phyloP scores from a whole-genome alignment of 2,888 invertebrate species.

The Eurytoma adleriae region DNA sequence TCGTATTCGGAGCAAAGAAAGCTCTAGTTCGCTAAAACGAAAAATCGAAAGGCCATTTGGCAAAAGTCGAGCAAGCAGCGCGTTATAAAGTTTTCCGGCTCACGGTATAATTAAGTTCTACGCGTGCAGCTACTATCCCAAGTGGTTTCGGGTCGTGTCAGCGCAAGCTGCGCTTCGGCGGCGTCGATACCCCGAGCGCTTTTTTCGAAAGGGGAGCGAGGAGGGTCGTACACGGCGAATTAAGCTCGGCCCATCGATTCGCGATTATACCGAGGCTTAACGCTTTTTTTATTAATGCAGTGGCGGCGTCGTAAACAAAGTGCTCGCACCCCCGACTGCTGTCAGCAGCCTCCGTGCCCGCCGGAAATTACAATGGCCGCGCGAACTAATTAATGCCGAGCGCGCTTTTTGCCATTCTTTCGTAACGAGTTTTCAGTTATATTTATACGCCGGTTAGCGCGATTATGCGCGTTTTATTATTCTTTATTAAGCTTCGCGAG shows the following conservation, averaged over 20 bases:
- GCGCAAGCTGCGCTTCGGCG: neutral
- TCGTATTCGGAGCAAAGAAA: too few relatives aligned
- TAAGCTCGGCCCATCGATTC: conserved; percentile 22
- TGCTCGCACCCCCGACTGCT: neutral
- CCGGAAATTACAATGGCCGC: conserved; percentile 47
- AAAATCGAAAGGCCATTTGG: too few relatives aligned
- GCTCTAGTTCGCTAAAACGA: too few relatives aligned
- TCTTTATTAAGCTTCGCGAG: conserved; percentile 1
- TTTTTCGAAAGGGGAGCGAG: neutral
- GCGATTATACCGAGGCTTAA: conserved; percentile 9
- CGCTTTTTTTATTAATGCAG: conserved; percentile 43
- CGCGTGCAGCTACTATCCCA: neutral
- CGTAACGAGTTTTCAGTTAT: conserved; percentile 19
- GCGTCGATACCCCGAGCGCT: neutral
- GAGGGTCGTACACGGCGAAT: neutral
- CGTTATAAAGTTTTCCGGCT: neutral
- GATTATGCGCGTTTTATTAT: neutral
- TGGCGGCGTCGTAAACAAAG: conserved; percentile 36
- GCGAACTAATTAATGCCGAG: conserved; percentile 36
- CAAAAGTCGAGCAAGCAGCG: neutral
- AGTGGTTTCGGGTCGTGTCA: neutral
- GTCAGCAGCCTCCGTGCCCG: neutral
- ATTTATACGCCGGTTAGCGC: neutral
- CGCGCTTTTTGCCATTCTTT: conserved; percentile 12
- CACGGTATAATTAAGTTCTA: neutral